These are phyloP conservation scores for Labeo catla DNA, from an alignment of 2,113 vertebrate genomes.

Conservation along the genomic window DNA sequence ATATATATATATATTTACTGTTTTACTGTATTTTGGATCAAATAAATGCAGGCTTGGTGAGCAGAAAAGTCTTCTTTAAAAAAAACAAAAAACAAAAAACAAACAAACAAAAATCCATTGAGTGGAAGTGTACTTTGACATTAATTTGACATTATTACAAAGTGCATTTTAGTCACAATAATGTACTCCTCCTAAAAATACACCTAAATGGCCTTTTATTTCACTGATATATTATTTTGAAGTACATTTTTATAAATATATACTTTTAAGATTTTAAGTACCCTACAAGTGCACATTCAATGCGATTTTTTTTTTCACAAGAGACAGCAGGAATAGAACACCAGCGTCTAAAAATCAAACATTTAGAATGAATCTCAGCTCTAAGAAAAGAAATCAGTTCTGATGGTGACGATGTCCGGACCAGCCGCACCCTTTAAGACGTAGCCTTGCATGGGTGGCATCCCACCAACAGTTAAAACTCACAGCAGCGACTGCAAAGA, in stretches of 20 bases:
- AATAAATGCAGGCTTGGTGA: too few relatives aligned
- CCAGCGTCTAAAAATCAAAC: background rate
- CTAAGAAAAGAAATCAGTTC: background rate
- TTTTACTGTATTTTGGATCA: too few relatives aligned
- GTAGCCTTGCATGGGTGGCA: constrained; percentile 21
- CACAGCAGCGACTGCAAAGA: constrained; percentile 3
- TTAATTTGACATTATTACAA: background rate
- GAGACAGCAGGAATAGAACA: background rate
- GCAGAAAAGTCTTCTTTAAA: too few relatives aligned
- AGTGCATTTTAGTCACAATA: background rate
- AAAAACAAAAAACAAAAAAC: too few relatives aligned
- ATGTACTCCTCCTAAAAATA: background rate
- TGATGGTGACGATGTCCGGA: background rate
- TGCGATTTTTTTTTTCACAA: background rate
- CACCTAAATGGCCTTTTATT: background rate
- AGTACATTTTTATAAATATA: background rate
- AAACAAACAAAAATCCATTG: too few relatives aligned
- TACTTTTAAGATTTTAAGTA: background rate
- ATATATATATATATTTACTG: too few relatives aligned
- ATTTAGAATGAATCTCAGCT: background rate
- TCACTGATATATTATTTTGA: background rate
- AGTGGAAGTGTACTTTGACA: too few relatives aligned
- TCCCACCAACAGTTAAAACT: constrained; percentile 9
- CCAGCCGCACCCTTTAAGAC: constrained; percentile 15
- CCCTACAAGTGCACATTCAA: background rate